phyloP scores from a whole-genome alignment of 2,888 invertebrate genomes.

The Lacanobia oleracea region DNA sequence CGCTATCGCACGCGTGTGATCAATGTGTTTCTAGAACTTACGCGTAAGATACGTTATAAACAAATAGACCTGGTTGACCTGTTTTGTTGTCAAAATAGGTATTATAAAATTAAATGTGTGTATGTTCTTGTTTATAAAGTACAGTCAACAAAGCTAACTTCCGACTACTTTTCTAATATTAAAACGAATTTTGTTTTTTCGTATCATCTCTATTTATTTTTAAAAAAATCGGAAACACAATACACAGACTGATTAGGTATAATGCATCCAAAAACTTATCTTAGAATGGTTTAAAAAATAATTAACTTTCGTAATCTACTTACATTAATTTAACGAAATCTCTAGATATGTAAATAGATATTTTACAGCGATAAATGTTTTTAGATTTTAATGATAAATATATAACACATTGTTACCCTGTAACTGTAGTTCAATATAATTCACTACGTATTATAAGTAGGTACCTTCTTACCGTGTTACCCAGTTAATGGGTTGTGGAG shows the following conservation, averaged over 20 bases:
- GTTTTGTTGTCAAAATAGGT: too few species aligned
- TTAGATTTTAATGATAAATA: constrained; percentile 16
- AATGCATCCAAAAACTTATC: constrained; percentile 17
- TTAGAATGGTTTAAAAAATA: constrained; percentile 15
- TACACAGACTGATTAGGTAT: constrained; percentile 19
- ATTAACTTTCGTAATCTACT: constrained; percentile 5
- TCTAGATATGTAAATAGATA: background rate
- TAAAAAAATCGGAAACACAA: constrained; percentile 38
- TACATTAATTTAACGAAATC: constrained; percentile 20
- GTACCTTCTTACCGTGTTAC: too few species aligned
- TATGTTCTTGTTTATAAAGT: too few species aligned
- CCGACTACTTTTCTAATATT: too few species aligned
- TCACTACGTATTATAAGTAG: background rate
- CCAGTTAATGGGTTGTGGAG: too few species aligned
- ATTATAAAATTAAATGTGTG: too few species aligned
- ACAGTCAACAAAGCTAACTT: too few species aligned
- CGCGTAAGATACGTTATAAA: too few species aligned
- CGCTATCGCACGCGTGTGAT: too few species aligned
- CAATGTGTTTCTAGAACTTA: too few species aligned
- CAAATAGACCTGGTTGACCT: too few species aligned
- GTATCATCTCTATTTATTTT: constrained; percentile 34
- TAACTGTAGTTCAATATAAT: constrained; percentile 3
- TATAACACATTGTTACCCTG: constrained; percentile 36
- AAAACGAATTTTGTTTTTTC: constrained; percentile 13
- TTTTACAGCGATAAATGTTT: constrained; percentile 8